Evolutionary conservation across 2,113 vertebrate genomes (phyloP), one percentile per base, ranked within the genome.

Genomic region (Alethe diademata): DNA sequence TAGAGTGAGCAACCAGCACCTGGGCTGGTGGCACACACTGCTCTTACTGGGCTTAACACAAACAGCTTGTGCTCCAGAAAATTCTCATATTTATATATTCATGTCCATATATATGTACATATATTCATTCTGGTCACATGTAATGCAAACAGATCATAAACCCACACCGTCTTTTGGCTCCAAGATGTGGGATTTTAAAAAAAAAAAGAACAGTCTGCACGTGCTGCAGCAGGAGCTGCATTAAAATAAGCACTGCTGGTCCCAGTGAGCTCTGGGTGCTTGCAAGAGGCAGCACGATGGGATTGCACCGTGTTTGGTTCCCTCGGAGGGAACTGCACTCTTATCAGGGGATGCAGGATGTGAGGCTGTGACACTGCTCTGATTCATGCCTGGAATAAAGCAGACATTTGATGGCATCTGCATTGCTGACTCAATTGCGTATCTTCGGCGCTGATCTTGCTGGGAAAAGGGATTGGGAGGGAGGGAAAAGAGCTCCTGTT

Each of bases 401-500:
- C 70, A 85, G 88, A 29, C 24, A 7, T 70, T 74, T 90, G 87
- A 94, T 94, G 90, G 94, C 87, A 95, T 91, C 94, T 95, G 95
- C 94, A 88, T 25, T 73, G 85, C 94, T 94, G 94, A 94, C 87
- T 95, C 94, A 82, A 48, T 31, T 47, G 9, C 1, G 0, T 61
- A 61, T 91, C 89, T 93, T 50, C 3, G 0, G 9, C 19, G 84
- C 81, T 38, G 35, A 89, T 93, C 91, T 91, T 54, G 86, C 84
- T 2, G 17, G 54, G 29, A 80, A 81, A n/a, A 78, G 61, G 65
- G 54, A 56, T 28, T 5, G 33, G 48, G 28, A 53, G 28, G 53
- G 38, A 26, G 14, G 38, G 43, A 11, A 24, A 58, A 87, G 35
- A 0, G 22, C 26, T 92, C 73, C 28, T 16, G 29, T 12, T 35